Conservation (phyloP, 1,140 invertebrate genomes). For the Theocolax elegans region DNA sequence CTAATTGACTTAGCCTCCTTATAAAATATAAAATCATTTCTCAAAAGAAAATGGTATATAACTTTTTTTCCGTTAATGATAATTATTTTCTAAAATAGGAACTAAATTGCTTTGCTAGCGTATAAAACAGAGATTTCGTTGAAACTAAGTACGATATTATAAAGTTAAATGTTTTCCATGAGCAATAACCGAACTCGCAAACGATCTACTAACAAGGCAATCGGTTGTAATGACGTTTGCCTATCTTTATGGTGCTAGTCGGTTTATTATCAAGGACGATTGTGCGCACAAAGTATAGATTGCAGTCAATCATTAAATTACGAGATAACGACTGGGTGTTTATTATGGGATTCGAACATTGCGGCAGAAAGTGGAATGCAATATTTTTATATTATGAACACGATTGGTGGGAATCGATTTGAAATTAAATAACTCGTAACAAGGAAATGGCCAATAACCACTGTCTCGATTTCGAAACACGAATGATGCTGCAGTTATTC, state of each 20-base stretch:
- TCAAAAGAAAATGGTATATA: no score
- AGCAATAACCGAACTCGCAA: constrained; percentile 19
- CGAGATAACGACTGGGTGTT: constrained; percentile 2
- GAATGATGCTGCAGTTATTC: constrained; percentile 10
- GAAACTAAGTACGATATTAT: no score
- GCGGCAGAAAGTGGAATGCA: background rate
- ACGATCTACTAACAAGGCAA: constrained; percentile 28
- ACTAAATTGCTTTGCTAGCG: no score
- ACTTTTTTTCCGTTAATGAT: no score
- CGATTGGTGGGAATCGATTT: constrained; percentile 28
- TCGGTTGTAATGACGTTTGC: constrained; percentile 30
- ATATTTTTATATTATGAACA: constrained; percentile 21
- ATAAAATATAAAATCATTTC: background rate
- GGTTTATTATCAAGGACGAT: constrained; percentile 8
- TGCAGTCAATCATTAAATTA: constrained; percentile 35
- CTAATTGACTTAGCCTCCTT: background rate
- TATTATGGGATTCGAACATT: background rate
- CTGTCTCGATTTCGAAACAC: constrained; percentile 4
- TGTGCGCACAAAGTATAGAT: background rate
- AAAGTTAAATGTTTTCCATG: constrained; percentile 8
- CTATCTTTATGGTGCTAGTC: constrained; percentile 6
- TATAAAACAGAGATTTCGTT: no score
- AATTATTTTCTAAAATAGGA: no score
- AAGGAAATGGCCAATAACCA: constrained; percentile 1
- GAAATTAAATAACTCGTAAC: constrained; percentile 32